Evolutionary conservation across 1,140 invertebrate genomes (phyloP).

Genomic region (Pseudobourletiella spinata): DNA sequence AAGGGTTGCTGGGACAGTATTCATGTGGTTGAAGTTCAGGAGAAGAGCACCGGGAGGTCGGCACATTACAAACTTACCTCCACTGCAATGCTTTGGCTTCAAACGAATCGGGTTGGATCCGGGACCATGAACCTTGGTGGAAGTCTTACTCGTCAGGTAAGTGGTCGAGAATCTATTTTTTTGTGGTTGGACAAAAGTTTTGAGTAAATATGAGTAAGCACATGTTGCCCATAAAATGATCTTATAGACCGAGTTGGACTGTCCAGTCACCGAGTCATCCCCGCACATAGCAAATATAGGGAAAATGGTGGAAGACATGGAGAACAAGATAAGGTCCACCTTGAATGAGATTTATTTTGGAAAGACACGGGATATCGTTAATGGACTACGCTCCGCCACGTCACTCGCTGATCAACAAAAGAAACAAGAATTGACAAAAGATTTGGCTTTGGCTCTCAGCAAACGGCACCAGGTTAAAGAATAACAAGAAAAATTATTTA

Average conservation of each 20-base stretch:
- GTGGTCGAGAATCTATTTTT: too few species aligned
- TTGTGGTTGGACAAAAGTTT: too few species aligned
- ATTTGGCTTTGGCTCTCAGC: slow-evolving; percentile 71
- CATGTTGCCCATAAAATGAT: background rate
- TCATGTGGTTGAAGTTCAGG: slow-evolving; percentile 97
- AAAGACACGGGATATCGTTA: slow-evolving; percentile 98
- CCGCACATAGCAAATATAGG: slow-evolving; percentile 99
- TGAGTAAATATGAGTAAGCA: too few species aligned
- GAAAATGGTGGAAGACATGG: slow-evolving; percentile 94
- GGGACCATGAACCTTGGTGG: slow-evolving; percentile 98
- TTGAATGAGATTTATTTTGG: slow-evolving; percentile 99
- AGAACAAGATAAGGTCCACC: slow-evolving; percentile 97
- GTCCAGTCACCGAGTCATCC: slow-evolving; percentile 75
- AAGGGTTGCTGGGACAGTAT: slow-evolving; percentile 99
- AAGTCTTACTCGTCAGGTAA: slow-evolving; percentile 89
- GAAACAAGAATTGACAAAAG: slow-evolving; percentile 72
- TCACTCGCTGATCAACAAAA: slow-evolving; percentile 71
- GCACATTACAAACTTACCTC: slow-evolving; percentile 99
- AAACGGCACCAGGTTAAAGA: slow-evolving; percentile 36
- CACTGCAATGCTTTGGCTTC: slow-evolving; percentile 98
- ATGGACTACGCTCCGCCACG: slow-evolving; percentile 83
- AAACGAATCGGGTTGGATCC: slow-evolving; percentile 91
- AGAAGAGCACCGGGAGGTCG: slow-evolving; percentile 83
- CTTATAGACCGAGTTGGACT: slow-evolving; percentile 78
- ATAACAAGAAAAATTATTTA: slow-evolving; percentile 1